Evolutionary conservation across 1,140 invertebrate genomes (phyloP).

Genomic region (Heliconius hermathena): DNA sequence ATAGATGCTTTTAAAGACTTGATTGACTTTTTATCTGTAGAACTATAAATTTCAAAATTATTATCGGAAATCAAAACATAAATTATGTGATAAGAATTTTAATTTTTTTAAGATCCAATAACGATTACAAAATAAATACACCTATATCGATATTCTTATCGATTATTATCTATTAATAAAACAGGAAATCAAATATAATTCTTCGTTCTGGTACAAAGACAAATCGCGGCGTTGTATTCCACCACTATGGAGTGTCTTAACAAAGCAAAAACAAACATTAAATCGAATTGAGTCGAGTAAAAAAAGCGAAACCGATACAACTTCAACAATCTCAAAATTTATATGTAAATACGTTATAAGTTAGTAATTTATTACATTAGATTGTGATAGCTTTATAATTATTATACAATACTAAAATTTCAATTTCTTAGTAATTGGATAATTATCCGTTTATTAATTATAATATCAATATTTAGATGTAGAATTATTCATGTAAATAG

Average conservation of each 20-base stretch:
- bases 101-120: too few relatives aligned
- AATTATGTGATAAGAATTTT: too few relatives aligned
- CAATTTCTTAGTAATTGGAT: constrained; percentile 38
- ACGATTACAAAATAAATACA: too few relatives aligned
- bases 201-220: too few relatives aligned
- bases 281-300: neutral
- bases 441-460: constrained; percentile 15
- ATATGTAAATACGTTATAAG: constrained; percentile 10
- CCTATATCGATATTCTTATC: neutral
- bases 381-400: constrained; percentile 66
- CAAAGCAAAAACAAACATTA: too few relatives aligned
- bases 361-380: constrained; percentile 73
- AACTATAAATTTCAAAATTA: too few relatives aligned
- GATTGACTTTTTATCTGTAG: too few relatives aligned
- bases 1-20: too few relatives aligned
- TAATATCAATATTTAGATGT: constrained; percentile 40
- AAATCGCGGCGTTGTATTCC: too few relatives aligned
- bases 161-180: neutral
- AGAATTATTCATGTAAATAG: constrained; percentile 57
- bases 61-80: too few relatives aligned
- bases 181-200: neutral
- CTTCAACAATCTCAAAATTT: neutral
- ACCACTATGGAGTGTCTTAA: too few relatives aligned
- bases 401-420: constrained; percentile 29
- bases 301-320: neutral